These are phyloP conservation scores for Ictalurus punctatus DNA, from an alignment of 2,113 vertebrate species.

Conservation along the genomic window DNA sequence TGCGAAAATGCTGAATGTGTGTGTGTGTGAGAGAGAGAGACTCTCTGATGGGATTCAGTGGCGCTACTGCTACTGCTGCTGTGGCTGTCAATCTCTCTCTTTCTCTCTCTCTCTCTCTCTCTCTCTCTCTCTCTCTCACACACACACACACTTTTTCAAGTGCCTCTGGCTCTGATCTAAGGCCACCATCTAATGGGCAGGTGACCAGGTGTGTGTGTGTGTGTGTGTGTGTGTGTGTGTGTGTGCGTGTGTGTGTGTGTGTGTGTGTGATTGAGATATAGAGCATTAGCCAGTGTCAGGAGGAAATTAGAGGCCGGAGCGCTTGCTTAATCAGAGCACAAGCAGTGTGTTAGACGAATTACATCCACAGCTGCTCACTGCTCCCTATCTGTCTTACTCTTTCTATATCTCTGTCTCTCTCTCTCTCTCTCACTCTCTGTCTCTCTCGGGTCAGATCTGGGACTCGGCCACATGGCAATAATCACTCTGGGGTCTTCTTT, in stretches of 20 bases:
- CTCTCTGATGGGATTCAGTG: conserved; percentile 72
- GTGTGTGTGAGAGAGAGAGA: conserved; percentile 47
- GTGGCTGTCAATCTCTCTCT: conserved; percentile 74
- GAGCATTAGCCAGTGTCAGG: conserved; percentile 90
- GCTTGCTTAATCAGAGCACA: conserved; percentile 96
- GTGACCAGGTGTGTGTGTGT: conserved; percentile 10
- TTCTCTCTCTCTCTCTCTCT: conserved; percentile 62
- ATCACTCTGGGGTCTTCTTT: not conserved
- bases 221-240: conserved; percentile 35
- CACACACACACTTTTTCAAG: not conserved
- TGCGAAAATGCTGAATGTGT: conserved; percentile 37
- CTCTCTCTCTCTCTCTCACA: conserved; percentile 44
- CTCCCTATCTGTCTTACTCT: conserved; percentile 54
- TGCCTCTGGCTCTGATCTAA: not conserved
- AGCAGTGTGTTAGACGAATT: conserved; percentile 93
- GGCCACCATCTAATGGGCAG: not conserved
- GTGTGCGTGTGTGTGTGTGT: conserved; percentile 51
- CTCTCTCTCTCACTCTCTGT: not conserved
- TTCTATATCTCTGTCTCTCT: conserved; percentile 49
- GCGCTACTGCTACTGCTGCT: conserved; percentile 66
- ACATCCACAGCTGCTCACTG: conserved; percentile 91
- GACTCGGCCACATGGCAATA: conserved; percentile 11
- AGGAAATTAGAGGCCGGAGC: conserved; percentile 93
- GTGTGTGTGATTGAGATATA: conserved; percentile 82
- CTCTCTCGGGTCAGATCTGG: conserved; percentile 5